A percentile compares a stretch with the other conserved stretches of the same genome.
These are phyloP conservation scores for Digitonthophagus gazella DNA, from an alignment of 2,888 invertebrate genomes.

Conservation along the genomic window DNA sequence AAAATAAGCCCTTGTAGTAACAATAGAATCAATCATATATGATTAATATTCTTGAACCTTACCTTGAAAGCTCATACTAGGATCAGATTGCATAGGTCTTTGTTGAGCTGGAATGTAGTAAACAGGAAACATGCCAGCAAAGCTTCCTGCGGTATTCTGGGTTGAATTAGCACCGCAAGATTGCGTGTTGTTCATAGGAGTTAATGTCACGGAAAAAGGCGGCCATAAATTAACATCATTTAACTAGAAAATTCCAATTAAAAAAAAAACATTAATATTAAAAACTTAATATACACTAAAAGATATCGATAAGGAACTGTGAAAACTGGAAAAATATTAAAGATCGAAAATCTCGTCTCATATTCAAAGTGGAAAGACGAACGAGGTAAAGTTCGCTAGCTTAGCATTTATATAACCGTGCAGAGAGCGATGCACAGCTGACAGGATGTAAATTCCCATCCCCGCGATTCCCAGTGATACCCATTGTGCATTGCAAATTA, in stretches of 20 bases:
- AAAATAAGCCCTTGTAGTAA: too few relatives aligned
- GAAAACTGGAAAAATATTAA: not conserved
- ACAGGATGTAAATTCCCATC: not conserved
- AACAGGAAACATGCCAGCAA: conserved; percentile 54
- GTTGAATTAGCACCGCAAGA: conserved; percentile 40
- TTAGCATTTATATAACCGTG: not conserved
- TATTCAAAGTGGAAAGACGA: not conserved
- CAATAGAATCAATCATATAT: too few relatives aligned
- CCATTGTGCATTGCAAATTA: not conserved
- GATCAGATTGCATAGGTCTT: conserved; percentile 33
- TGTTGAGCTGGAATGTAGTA: conserved; percentile 58
- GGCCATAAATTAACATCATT: conserved; percentile 60
- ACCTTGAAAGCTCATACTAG: conserved; percentile 36
- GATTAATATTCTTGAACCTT: conserved; percentile 13
- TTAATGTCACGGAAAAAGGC: conserved; percentile 57
- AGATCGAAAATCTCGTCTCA: not conserved
- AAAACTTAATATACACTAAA: not conserved
- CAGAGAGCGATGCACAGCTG: not conserved
- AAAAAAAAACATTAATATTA: too few relatives aligned
- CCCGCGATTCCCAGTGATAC: not conserved
- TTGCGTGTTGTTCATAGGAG: conserved; percentile 46
- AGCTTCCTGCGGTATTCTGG: conserved; percentile 43
- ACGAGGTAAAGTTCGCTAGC: not conserved
- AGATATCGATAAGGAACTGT: too few relatives aligned
- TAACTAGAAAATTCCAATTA: conserved; percentile 32